Evolutionary conservation across 2,888 invertebrate genomes (phyloP).

Genomic region (Omphaloscelis lunosa): DNA sequence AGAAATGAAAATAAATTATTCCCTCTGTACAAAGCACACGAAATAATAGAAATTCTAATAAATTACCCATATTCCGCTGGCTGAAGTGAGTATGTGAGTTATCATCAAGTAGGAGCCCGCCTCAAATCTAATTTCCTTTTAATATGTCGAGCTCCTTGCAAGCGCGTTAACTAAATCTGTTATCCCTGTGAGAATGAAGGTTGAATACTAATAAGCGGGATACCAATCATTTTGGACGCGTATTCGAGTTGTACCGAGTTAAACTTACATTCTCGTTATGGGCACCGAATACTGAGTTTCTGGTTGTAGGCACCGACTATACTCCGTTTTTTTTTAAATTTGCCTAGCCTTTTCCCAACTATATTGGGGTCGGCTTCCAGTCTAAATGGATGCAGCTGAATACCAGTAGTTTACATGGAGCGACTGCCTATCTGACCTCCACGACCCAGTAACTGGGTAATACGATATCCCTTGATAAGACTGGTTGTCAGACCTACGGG

Average conservation of each 20-base stretch:
- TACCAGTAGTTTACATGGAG: no score
- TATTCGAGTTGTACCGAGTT: constrained; percentile 28
- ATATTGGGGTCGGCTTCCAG: no score
- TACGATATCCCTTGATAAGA: no score
- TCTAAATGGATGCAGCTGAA: no score
- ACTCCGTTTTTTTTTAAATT: no score
- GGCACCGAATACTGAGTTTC: constrained; percentile 10
- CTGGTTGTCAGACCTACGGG: no score
- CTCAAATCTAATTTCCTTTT: constrained; percentile 72
- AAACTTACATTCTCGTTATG: constrained; percentile 43
- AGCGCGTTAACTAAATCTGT: constrained; percentile 64
- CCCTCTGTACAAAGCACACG: constrained; percentile 35
- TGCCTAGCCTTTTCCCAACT: no score
- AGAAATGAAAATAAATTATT: constrained; percentile 46
- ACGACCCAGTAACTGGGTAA: no score
- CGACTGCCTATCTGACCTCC: no score
- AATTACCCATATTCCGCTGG: constrained; percentile 46
- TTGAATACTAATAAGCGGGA: constrained; percentile 60
- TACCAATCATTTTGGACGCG: constrained; percentile 47
- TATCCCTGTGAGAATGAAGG: constrained; percentile 56
- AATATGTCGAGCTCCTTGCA: constrained; percentile 65
- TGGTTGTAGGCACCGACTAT: not conserved
- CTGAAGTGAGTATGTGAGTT: constrained; percentile 52
- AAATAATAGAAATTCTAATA: constrained; percentile 58
- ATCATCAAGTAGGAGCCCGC: constrained; percentile 48